Conservation (phyloP, 2,113 vertebrate genomes). For the Thamnophis sirtalis region DNA sequence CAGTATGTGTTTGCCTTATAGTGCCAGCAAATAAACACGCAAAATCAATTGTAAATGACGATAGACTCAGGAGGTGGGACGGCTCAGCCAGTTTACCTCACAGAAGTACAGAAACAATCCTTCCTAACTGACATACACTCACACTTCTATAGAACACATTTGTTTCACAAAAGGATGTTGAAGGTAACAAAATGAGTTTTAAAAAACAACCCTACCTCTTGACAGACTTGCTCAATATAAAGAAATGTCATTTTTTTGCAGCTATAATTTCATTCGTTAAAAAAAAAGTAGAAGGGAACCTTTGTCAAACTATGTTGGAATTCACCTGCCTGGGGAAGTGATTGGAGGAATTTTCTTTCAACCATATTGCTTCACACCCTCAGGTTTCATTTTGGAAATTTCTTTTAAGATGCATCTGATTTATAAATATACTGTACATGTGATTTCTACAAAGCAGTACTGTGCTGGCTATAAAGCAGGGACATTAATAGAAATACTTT, state of each 20-base stretch:
- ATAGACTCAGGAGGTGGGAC: not conserved
- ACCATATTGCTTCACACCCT: not conserved
- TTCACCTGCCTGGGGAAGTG: not conserved
- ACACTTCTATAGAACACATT: not conserved
- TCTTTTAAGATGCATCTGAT: not conserved
- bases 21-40: constrained; percentile 1
- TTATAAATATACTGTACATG: not conserved
- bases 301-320: not conserved
- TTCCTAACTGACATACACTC: not conserved
- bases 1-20: constrained; percentile 8
- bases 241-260: not conserved
- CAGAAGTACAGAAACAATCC: not conserved
- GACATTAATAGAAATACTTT: not conserved
- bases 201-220: not conserved
- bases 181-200: not conserved
- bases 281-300: not conserved
- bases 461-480: not conserved
- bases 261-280: not conserved
- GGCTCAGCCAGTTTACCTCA: not conserved
- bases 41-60: not conserved
- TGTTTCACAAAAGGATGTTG: not conserved
- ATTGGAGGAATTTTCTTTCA: not conserved
- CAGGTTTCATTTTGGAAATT: not conserved
- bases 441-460: not conserved
- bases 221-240: not conserved